Evolutionary conservation across 2,113 vertebrate species (phyloP).

Genomic region (Dascyllus trimaculatus): DNA sequence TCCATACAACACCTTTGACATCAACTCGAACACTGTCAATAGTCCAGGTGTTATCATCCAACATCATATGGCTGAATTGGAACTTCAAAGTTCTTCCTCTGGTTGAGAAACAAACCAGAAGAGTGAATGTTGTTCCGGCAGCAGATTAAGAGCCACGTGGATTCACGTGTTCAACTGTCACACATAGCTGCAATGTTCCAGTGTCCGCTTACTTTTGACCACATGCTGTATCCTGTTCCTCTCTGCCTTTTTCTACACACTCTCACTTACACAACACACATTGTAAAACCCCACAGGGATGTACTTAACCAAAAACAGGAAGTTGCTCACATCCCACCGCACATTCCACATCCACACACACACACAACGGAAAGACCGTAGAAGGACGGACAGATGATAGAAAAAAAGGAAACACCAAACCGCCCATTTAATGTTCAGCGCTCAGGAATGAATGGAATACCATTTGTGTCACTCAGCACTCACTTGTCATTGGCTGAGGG

Average conservation of each 20-base stretch:
- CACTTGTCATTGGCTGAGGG: conserved; percentile 35
- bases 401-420: conserved; percentile 51
- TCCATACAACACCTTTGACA: neutral
- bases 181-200: conserved; percentile 7
- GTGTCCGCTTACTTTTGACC: conserved; percentile 9
- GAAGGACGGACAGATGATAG: conserved; percentile 23
- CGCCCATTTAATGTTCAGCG: conserved; percentile 36
- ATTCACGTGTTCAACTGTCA: neutral
- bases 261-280: neutral
- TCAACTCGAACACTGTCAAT: neutral
- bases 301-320: conserved; percentile 63
- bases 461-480: conserved; percentile 18
- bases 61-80: no score
- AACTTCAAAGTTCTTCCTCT: neutral
- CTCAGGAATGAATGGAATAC: conserved; percentile 73
- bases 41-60: neutral
- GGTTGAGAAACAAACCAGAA: neutral
- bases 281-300: conserved; percentile 10
- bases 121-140: neutral
- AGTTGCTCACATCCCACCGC: conserved; percentile 68
- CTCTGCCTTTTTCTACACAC: neutral
- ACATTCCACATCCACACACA: conserved; percentile 49
- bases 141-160: neutral
- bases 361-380: conserved; percentile 4
- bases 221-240: conserved; percentile 8